Evolutionary conservation across 2,113 vertebrate genomes (phyloP), one percentile per base, ranked within the genome.

Genomic region (Ctenomys sociabilis): DNA sequence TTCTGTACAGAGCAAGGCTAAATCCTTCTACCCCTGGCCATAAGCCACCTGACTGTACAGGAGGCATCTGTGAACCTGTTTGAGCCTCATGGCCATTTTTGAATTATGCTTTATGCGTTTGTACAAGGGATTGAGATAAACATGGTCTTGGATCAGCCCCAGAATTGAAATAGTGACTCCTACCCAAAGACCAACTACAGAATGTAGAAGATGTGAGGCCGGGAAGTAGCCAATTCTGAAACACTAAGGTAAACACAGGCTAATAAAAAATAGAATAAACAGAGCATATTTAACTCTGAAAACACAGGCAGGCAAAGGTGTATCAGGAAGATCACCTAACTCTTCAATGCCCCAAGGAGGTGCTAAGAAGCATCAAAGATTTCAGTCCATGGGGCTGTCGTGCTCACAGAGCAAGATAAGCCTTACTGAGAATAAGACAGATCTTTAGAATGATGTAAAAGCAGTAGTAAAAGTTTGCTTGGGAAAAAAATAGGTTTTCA

Each of bases 31-130:
- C 57, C 0, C 17, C n/a, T 83, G 45, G 3, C 30, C 37, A 72
- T 4, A 59, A 11, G 6, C 2, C 52, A 54, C n/a, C 30, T 70
- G 10, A 70, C 28, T 52, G 11, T 81, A 3, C 4, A 81, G 30
- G 35, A 68, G 24, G 8, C 3, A 52, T 37, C 4, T 37, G 13
- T 35, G 6, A 49, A 26, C 8, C 22, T 90, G 22, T 17, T 7
- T 0, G 59, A 3, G 28, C 5, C 19, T 4, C 40, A 49, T 26
- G 11, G 0, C 17, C 9, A 81, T 54, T 64, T 26, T n/a, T n/a
- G n/a, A n/a, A n/a, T n/a, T n/a, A n/a, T n/a, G n/a, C n/a, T n/a
- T n/a, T n/a, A n/a, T n/a, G 22, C 3, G 26, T 9, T 19, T 72
- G 22, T 83, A n/a, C n/a, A n/a, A n/a, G n/a, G 3, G 9, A 17